Conservation (phyloP, 2,888 invertebrate genomes). For the Amphipoea lucens region DNA sequence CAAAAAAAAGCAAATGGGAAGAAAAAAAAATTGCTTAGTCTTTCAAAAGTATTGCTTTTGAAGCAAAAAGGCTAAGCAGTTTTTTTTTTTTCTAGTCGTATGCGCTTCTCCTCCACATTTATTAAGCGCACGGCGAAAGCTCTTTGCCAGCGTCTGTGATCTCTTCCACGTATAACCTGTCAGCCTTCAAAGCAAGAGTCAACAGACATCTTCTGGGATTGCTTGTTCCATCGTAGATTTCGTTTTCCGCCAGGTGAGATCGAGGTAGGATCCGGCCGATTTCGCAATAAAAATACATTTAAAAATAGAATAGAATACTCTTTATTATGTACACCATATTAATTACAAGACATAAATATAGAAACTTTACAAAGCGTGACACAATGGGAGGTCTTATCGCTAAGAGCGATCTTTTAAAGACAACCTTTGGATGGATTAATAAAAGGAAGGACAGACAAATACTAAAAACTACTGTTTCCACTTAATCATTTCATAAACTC, state of each 20-base stretch:
- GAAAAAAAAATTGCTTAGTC: neutral
- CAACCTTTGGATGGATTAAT: too few species aligned
- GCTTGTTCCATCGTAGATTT: neutral
- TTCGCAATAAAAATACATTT: neutral
- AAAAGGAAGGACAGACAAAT: too few species aligned
- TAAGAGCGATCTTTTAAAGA: too few species aligned
- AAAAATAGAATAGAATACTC: too few species aligned
- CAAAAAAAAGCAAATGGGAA: neutral
- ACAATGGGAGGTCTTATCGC: too few species aligned
- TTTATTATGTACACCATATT: too few species aligned
- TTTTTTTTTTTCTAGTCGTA: neutral
- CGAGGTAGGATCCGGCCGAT: neutral
- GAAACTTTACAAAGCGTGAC: too few species aligned
- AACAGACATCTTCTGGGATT: neutral
- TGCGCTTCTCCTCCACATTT: neutral
- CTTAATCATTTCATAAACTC: neutral
- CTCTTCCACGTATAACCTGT: neutral
- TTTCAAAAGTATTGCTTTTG: neutral
- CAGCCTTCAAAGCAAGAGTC: neutral
- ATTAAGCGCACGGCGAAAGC: neutral
- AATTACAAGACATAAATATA: too few species aligned
- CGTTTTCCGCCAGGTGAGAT: neutral
- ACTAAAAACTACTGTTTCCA: neutral
- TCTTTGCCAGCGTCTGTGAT: neutral
- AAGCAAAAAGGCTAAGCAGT: neutral